Conservation (phyloP, 2,888 invertebrate genomes). For the Cecidostiba fungosa region DNA sequence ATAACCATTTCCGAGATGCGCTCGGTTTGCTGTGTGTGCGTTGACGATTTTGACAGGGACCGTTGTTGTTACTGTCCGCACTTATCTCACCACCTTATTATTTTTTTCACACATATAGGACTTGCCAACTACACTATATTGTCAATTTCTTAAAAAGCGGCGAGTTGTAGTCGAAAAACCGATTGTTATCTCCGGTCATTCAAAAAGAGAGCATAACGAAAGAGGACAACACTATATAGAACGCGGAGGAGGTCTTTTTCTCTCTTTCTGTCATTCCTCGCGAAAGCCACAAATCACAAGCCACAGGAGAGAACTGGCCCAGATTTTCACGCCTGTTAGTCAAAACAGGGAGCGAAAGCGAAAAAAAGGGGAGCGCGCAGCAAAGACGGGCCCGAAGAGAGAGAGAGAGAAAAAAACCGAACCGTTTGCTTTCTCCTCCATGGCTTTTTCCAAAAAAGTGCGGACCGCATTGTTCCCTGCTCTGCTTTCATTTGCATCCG, state of each 20-base stretch:
- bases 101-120: neutral
- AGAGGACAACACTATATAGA: neutral
- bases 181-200: neutral
- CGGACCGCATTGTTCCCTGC: neutral
- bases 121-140: too few species aligned
- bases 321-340: slow-evolving; percentile 34
- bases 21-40: neutral
- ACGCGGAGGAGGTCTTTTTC: neutral
- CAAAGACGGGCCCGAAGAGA: neutral
- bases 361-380: neutral
- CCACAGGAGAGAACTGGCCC: neutral
- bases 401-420: neutral
- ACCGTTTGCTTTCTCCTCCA: neutral
- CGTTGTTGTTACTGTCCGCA: neutral
- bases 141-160: too few species aligned
- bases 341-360: slow-evolving; percentile 21
- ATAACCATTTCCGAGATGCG: slow-evolving; percentile 36
- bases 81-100: neutral
- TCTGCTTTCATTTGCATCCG: slow-evolving; percentile 16
- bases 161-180: neutral
- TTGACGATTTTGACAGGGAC: neutral
- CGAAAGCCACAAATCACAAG: slow-evolving; percentile 13
- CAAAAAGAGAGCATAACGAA: neutral
- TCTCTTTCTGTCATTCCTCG: neutral
- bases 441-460: slow-evolving; percentile 5